These are phyloP conservation scores for Halcyon leucocephala DNA, from an alignment of 2,797 vertebrate genomes.

Conservation along the genomic window DNA sequence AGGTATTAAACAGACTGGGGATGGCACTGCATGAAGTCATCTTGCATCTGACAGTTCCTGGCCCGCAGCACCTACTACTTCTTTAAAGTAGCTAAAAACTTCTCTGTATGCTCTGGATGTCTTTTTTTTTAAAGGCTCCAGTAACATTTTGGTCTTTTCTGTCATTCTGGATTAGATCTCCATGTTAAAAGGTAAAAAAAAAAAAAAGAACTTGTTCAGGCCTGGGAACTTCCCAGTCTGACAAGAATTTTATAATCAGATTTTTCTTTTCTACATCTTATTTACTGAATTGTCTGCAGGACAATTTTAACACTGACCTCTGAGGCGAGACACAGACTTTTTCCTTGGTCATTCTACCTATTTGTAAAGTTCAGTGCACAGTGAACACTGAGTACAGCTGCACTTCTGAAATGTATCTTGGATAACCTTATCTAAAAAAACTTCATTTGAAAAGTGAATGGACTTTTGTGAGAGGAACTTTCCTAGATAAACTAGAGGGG, in stretches of 20 bases:
- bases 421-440: constrained; percentile 40
- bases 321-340: not conserved
- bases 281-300: not conserved
- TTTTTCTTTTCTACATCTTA: not conserved
- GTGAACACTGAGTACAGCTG: not conserved
- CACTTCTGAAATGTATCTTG: constrained; percentile 34
- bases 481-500: not conserved
- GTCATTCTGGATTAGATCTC: not conserved
- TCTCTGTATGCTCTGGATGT: not conserved
- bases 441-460: constrained; percentile 27
- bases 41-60: not conserved
- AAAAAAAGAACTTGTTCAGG: not conserved
- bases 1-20: not conserved
- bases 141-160: not conserved
- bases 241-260: not conserved
- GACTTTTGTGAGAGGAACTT: constrained; percentile 38
- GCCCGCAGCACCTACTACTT: not conserved
- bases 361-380: not conserved
- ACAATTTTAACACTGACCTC: not conserved
- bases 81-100: not conserved
- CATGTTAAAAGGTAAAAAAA: not conserved
- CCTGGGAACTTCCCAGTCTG: not conserved
- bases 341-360: not conserved
- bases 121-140: not conserved
- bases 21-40: not conserved